phyloP scores from a whole-genome alignment of 2,113 vertebrate species.

The Sphyrna mokarran region DNA sequence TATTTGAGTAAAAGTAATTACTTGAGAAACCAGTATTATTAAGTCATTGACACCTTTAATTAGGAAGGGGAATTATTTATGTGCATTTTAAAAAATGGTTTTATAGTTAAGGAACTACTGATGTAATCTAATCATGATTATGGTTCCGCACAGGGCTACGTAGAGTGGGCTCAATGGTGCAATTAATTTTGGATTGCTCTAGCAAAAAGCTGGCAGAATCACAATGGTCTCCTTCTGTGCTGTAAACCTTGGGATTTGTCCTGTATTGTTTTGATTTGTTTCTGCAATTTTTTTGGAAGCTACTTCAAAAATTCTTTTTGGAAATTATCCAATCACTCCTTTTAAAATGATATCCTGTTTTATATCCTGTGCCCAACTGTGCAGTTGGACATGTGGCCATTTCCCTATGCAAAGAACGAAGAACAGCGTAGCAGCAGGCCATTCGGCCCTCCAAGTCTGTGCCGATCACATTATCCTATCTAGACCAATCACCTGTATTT shows the following conservation, averaged over 20 bases:
- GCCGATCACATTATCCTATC: no score
- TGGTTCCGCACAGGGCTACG: not conserved
- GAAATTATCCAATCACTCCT: not conserved
- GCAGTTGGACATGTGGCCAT: not conserved
- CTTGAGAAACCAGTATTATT: not conserved
- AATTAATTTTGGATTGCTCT: not conserved
- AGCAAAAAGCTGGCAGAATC: not conserved
- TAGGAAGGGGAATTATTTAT: not conserved
- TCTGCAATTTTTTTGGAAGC: not conserved
- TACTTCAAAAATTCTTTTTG: not conserved
- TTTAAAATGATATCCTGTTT: not conserved
- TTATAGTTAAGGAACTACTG: not conserved
- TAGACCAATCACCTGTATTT: no score
- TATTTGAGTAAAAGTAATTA: not conserved
- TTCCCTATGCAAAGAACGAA: not conserved
- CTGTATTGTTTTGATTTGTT: not conserved
- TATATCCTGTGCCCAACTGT: not conserved
- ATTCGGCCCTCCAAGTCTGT: no score
- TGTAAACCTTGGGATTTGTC: not conserved
- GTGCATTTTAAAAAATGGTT: not conserved
- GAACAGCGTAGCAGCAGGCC: no score
- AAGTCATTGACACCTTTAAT: not conserved
- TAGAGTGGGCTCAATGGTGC: not conserved
- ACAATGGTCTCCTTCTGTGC: not conserved
- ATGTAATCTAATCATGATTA: not conserved